A percentile compares a stretch with the other conserved stretches of the same genome.
Conservation (phyloP, 2,888 invertebrate genomes). For the Brachypalpus laphriformis region DNA sequence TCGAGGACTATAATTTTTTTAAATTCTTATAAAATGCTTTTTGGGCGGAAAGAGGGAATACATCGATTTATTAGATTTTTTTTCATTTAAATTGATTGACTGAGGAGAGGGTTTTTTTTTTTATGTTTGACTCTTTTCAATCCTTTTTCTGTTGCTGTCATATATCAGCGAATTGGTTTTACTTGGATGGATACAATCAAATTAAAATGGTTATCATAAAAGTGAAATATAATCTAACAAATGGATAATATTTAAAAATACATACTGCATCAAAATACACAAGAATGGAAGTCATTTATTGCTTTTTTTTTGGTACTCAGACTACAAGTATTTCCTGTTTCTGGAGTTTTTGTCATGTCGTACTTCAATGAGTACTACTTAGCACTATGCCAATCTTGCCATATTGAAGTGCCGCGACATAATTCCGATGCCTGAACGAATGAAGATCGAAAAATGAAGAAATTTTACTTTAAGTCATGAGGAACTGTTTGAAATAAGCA, state of each 20-base stretch:
- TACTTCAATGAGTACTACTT: too few species aligned
- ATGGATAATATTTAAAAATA: background rate
- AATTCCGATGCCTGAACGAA: too few species aligned
- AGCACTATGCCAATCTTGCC: too few species aligned
- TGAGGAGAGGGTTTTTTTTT: background rate
- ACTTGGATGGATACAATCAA: conserved; percentile 2
- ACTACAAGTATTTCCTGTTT: too few species aligned
- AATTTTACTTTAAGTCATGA: too few species aligned
- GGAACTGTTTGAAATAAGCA: too few species aligned
- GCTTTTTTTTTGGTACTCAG: too few species aligned
- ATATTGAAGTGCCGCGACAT: too few species aligned
- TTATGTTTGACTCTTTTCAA: background rate
- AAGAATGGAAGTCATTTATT: too few species aligned
- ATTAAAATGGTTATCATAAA: conserved; percentile 6
- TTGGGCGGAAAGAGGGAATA: conserved; percentile 30
- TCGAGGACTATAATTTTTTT: conserved; percentile 54
- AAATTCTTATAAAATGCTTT: conserved; percentile 49
- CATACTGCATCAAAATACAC: background rate
- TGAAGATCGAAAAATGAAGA: too few species aligned
- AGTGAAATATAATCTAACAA: background rate
- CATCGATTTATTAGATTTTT: conserved; percentile 61
- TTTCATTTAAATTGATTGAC: conserved; percentile 46
- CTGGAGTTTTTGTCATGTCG: too few species aligned
- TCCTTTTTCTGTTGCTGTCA: conserved; percentile 6
- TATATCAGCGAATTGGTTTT: conserved; percentile 4